phyloP scores from a whole-genome alignment of 2,113 vertebrate species.

The Brienomyrus brachyistius region DNA sequence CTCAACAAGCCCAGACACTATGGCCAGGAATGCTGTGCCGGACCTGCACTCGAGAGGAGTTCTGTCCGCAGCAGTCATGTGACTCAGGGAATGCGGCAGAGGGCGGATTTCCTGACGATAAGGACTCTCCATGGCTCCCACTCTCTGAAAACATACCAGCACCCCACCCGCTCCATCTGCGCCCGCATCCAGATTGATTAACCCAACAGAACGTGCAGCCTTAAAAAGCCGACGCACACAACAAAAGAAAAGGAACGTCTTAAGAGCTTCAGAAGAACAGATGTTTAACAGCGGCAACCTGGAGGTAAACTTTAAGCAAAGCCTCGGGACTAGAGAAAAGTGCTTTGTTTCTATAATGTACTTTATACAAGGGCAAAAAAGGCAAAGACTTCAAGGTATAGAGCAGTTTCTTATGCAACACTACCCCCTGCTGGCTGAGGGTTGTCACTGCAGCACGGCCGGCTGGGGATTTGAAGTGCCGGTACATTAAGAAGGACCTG shows the following conservation, averaged over 20 bases:
- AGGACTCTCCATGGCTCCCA: neutral
- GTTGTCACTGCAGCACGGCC: neutral
- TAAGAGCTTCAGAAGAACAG: slow-evolving; percentile 3
- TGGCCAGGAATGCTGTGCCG: neutral
- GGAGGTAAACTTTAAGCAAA: slow-evolving; percentile 19
- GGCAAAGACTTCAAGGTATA: slow-evolving; percentile 3
- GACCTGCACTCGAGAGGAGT: neutral
- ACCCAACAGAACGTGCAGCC: neutral
- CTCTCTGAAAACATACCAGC: neutral
- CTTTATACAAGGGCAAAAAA: slow-evolving; percentile 15
- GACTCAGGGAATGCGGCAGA: neutral
- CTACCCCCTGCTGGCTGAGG: slow-evolving; percentile 34
- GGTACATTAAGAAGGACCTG: slow-evolving; percentile 2
- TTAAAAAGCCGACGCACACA: neutral
- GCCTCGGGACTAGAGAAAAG: slow-evolving; percentile 5
- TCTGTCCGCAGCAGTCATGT: neutral
- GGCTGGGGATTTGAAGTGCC: neutral
- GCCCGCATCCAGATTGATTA: neutral
- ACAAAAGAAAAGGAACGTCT: neutral
- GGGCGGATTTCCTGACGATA: neutral
- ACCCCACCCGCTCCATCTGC: neutral
- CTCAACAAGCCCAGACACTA: neutral
- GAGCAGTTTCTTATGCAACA: slow-evolving; percentile 25
- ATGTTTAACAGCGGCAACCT: slow-evolving; percentile 7
- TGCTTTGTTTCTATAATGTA: neutral